Conservation (phyloP, 2,797 vertebrate genomes). For the Notoglanidium macrostoma region DNA sequence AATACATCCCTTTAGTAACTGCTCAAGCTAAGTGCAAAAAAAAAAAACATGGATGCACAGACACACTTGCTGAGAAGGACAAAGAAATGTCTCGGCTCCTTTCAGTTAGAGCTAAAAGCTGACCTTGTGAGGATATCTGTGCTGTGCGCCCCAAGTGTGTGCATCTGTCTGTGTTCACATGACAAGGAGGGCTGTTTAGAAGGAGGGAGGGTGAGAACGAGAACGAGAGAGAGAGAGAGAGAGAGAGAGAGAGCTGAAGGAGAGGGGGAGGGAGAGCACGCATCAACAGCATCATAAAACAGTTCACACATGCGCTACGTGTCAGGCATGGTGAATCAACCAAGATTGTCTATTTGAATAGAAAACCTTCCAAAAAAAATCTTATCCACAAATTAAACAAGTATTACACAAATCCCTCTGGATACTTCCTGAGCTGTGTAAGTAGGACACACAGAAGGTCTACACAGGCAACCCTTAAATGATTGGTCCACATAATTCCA, state of each 20-base stretch:
- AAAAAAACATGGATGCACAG: constrained; percentile 35
- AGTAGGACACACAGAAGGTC: constrained; percentile 22
- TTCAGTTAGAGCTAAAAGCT: constrained; percentile 61
- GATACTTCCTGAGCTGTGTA: constrained; percentile 23
- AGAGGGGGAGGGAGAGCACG: constrained; percentile 41
- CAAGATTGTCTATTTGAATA: constrained; percentile 12
- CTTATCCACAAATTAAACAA: constrained; percentile 10
- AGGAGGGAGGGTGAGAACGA: constrained; percentile 13
- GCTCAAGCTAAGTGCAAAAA: constrained; percentile 43
- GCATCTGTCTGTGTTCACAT: constrained; percentile 45
- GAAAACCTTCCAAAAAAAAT: constrained; percentile 12
- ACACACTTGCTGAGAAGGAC: constrained; percentile 19
- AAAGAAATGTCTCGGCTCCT: constrained; percentile 60
- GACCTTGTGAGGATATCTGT: constrained; percentile 69
- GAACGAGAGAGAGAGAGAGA: constrained; percentile 30
- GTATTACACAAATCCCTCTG: not conserved
- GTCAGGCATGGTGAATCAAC: constrained; percentile 54
- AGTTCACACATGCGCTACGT: constrained; percentile 56
- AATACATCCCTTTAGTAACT: constrained; percentile 69
- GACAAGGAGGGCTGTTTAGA: constrained; percentile 46
- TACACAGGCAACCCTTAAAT: not conserved
- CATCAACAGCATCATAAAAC: constrained; percentile 34
- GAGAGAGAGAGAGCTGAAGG: constrained; percentile 26
- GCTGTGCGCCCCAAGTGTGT: constrained; percentile 37
- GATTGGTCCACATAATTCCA: not conserved